These are phyloP conservation scores for Myripristis murdjan DNA, from an alignment of 2,797 vertebrate species.

Conservation along the genomic window DNA sequence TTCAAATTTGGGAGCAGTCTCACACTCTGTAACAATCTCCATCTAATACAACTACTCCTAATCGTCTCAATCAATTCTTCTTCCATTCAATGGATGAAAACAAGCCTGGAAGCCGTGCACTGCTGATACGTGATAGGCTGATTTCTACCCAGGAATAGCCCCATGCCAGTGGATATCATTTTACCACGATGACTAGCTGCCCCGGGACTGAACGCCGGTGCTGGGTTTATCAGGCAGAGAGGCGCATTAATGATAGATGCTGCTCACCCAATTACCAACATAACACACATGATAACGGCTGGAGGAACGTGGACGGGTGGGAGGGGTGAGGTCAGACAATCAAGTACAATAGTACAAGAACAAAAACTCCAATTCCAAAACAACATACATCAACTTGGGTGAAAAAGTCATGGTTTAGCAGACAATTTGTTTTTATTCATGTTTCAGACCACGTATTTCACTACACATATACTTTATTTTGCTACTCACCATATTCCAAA, in stretches of 20 bases:
- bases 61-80: conserved; percentile 1
- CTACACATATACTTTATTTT: no score
- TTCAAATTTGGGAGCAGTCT: background rate
- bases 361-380: background rate
- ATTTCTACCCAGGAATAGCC: conserved; percentile 54
- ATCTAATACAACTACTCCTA: background rate
- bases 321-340: background rate
- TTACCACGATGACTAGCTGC: conserved; percentile 46
- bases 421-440: no score
- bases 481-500: no score
- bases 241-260: conserved; percentile 59
- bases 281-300: conserved; percentile 14
- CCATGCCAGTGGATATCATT: conserved; percentile 45
- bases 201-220: conserved; percentile 41
- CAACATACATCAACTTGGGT: no score
- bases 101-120: conserved; percentile 2
- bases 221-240: conserved; percentile 46
- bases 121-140: conserved; percentile 55
- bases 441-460: no score
- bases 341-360: background rate
- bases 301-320: background rate
- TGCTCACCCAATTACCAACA: conserved; percentile 32
- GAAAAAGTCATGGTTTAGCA: no score
- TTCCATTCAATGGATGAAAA: conserved; percentile 1
- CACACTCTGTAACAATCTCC: conserved; percentile 3